These are phyloP conservation scores for Leptocoma aspasia DNA, from an alignment of 2,113 vertebrate species.

Conservation along the genomic window DNA sequence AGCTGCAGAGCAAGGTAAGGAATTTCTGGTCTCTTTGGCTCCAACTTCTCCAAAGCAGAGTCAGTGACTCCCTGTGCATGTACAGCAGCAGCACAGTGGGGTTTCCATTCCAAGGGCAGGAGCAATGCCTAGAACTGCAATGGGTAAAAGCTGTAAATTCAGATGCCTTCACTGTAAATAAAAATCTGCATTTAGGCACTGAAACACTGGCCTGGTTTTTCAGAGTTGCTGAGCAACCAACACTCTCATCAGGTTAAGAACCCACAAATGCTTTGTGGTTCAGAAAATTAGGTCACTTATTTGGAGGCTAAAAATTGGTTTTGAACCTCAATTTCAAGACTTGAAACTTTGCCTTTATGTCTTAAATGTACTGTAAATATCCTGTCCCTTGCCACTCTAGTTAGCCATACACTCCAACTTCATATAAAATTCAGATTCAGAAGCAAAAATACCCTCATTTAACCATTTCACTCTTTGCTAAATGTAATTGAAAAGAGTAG, in stretches of 20 bases:
- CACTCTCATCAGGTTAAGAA: background rate
- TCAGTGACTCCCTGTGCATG: background rate
- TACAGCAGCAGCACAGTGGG: background rate
- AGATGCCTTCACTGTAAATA: background rate
- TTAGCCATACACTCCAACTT: background rate
- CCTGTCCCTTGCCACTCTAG: background rate
- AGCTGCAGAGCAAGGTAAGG: accelerated
- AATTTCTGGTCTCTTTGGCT: background rate
- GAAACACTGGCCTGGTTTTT: background rate
- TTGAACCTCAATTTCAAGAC: background rate
- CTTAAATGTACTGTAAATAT: background rate
- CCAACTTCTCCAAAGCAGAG: background rate
- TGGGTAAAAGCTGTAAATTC: background rate
- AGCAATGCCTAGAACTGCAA: background rate
- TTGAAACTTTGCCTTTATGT: background rate
- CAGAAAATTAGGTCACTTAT: conserved; percentile 12
- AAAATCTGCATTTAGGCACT: background rate
- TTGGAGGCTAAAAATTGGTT: background rate
- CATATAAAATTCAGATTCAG: background rate
- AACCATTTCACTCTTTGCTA: conserved; percentile 53
- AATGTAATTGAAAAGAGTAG: conserved; percentile 55
- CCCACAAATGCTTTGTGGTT: background rate
- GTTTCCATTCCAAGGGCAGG: background rate
- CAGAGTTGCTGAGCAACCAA: conserved; percentile 43
- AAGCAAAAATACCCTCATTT: conserved; percentile 30